Conservation (phyloP, 2,797 vertebrate genomes). For the Ataeniobius toweri region DNA sequence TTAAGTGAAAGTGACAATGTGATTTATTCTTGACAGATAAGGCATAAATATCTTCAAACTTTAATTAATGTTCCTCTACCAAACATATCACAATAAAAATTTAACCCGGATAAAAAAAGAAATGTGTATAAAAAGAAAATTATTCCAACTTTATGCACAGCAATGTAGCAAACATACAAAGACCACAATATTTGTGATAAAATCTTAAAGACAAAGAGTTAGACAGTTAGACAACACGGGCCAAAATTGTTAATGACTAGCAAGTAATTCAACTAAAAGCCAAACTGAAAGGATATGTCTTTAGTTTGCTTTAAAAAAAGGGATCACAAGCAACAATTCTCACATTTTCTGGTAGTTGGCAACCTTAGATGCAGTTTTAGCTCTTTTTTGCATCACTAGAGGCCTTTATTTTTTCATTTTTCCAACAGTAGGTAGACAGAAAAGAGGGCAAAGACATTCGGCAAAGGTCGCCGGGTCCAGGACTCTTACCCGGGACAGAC, state of each 20-base stretch:
- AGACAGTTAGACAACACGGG: neutral
- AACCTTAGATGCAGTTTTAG: neutral
- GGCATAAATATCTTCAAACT: neutral
- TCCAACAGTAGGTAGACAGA: too few relatives aligned
- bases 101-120: neutral
- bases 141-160: neutral
- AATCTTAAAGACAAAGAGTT: neutral
- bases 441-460: too few relatives aligned
- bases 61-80: neutral
- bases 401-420: too few relatives aligned
- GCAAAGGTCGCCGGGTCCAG: too few relatives aligned
- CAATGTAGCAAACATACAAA: neutral
- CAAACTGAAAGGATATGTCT: neutral
- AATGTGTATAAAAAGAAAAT: neutral
- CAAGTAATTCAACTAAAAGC: neutral
- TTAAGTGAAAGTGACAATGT: neutral
- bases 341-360: neutral
- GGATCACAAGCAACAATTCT: neutral
- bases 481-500: too few relatives aligned
- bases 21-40: neutral
- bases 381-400: too few relatives aligned
- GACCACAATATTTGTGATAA: too few relatives aligned
- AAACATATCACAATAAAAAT: neutral
- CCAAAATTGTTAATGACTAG: neutral
- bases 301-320: neutral